These are phyloP conservation scores for Triplophysa dalaica DNA, from an alignment of 2,113 vertebrate genomes.

Conservation along the genomic window DNA sequence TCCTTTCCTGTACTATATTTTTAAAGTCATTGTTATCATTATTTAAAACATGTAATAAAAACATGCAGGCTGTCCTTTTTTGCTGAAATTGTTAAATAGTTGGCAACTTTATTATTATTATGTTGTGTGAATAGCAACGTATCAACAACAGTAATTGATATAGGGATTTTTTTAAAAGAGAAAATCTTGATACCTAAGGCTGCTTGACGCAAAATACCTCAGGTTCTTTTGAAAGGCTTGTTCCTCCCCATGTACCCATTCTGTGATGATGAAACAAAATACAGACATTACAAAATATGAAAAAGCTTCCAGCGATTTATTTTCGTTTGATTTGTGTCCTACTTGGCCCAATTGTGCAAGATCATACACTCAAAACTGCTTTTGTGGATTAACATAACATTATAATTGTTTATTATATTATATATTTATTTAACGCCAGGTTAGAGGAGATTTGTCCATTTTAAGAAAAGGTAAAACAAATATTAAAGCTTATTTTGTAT, in stretches of 20 bases:
- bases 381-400: no score
- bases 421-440: neutral
- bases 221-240: slow-evolving; percentile 82
- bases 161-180: slow-evolving; percentile 74
- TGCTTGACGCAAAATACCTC: slow-evolving; percentile 86
- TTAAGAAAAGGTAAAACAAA: no score
- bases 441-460: neutral
- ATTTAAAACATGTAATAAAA: slow-evolving; percentile 79
- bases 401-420: no score
- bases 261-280: slow-evolving; percentile 83
- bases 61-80: slow-evolving; percentile 79
- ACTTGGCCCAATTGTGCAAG: neutral
- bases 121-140: slow-evolving; percentile 77
- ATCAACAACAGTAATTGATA: slow-evolving; percentile 75
- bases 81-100: slow-evolving; percentile 70
- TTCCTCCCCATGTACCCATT: slow-evolving; percentile 81
- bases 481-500: no score
- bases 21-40: slow-evolving; percentile 71
- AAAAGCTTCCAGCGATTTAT: slow-evolving; percentile 55
- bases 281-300: slow-evolving; percentile 77
- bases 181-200: slow-evolving; percentile 81
- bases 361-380: no score
- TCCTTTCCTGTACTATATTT: slow-evolving; percentile 67
- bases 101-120: slow-evolving; percentile 65
- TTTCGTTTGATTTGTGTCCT: slow-evolving; percentile 27